Percentiles rank a stretch among this genome's conserved stretches.
phyloP scores from a whole-genome alignment of 2,888 invertebrate genomes.

The Pycnomerus fuliginosus region DNA sequence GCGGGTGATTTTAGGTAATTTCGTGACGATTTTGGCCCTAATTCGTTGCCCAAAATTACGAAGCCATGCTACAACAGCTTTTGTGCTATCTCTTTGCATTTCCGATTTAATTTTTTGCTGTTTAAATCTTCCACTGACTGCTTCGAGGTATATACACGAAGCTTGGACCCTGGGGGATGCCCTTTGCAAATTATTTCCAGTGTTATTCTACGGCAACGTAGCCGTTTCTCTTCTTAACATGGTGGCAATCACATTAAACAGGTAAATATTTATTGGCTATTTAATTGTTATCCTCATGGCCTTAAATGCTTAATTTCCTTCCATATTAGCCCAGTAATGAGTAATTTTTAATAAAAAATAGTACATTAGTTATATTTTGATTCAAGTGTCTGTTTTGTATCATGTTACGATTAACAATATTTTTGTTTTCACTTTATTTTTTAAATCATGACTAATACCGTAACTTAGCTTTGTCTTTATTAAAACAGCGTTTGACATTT shows the following conservation, averaged over 20 bases:
- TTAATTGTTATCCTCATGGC: slow-evolving; percentile 11
- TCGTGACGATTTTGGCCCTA: slow-evolving; percentile 77
- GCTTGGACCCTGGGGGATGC: slow-evolving; percentile 76
- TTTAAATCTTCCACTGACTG: slow-evolving; percentile 81
- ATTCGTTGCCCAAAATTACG: slow-evolving; percentile 76
- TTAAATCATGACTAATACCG: slow-evolving; percentile 8
- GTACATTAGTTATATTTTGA: too few species aligned
- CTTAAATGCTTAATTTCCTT: too few species aligned
- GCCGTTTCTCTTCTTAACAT: slow-evolving; percentile 84
- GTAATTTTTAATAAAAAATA: too few species aligned
- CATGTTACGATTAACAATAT: too few species aligned
- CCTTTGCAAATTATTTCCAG: slow-evolving; percentile 81
- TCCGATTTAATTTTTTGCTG: slow-evolving; percentile 84
- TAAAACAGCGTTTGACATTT: slow-evolving; percentile 31
- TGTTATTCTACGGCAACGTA: slow-evolving; percentile 87
- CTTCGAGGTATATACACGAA: slow-evolving; percentile 78
- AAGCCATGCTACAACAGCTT: slow-evolving; percentile 83
- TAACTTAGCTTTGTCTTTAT: slow-evolving; percentile 19
- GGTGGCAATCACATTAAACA: slow-evolving; percentile 87
- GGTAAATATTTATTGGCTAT: slow-evolving; percentile 57
- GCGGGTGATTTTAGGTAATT: slow-evolving; percentile 80
- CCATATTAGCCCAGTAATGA: too few species aligned
- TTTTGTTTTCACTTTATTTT: too few species aligned
- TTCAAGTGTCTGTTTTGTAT: too few species aligned
- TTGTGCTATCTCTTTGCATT: slow-evolving; percentile 81